Evolutionary conservation across 2,888 invertebrate species (phyloP).

Genomic region (Panzeria rudis): DNA sequence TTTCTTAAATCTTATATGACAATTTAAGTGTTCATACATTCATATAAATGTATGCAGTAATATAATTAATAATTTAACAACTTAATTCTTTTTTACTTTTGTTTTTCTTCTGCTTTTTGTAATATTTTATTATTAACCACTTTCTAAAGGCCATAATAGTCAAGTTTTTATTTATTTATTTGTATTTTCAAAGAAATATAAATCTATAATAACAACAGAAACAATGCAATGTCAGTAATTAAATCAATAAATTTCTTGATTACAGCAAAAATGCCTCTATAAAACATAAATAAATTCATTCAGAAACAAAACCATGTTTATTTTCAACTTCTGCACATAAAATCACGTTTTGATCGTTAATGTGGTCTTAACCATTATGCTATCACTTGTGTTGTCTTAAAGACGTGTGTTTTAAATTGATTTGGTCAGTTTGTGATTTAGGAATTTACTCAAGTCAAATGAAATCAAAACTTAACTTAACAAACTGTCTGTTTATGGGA

Average conservation of each 20-base stretch:
- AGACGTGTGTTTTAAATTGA: background rate
- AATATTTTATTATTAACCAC: conserved; percentile 56
- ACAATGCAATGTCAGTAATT: conserved; percentile 59
- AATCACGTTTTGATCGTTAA: conserved; percentile 62
- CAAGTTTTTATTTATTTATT: conserved; percentile 38
- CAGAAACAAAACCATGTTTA: conserved; percentile 57
- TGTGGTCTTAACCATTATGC: conserved; percentile 16
- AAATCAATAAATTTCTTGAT: conserved; percentile 69
- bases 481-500: conserved; percentile 44
- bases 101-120: background rate
- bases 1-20: conserved; percentile 21
- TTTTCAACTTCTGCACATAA: conserved; percentile 46
- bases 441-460: conserved; percentile 31
- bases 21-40: conserved; percentile 1
- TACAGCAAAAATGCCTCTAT: conserved; percentile 27
- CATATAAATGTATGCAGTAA: conserved; percentile 1
- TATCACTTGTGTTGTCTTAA: background rate
- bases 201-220: conserved; percentile 41
- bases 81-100: conserved; percentile 51
- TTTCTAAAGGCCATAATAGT: conserved; percentile 66
- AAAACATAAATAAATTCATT: conserved; percentile 38
- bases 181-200: conserved; percentile 27
- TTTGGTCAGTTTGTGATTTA: conserved; percentile 22
- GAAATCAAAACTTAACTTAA: conserved; percentile 20
- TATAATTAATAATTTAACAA: conserved; percentile 61